Evolutionary conservation across 2,888 invertebrate genomes (phyloP).

Genomic region (Leucophenga montana): DNA sequence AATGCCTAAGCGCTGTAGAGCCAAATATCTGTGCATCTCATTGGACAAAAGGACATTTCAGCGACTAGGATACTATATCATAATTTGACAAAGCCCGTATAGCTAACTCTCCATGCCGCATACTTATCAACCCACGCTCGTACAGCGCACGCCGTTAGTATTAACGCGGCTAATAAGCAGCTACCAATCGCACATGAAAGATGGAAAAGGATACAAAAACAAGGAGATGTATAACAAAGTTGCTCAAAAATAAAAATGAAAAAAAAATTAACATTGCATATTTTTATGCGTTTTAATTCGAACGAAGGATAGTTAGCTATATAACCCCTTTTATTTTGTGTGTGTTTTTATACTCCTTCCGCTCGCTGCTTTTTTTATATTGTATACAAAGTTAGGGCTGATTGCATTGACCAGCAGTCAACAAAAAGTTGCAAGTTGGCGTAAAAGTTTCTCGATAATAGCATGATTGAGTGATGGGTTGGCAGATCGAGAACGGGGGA

Average conservation of each 20-base stretch:
- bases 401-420: slow-evolving; percentile 6
- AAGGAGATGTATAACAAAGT: neutral
- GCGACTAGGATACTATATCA: no score
- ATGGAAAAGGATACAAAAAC: neutral
- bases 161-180: slow-evolving; percentile 20
- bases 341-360: slow-evolving; percentile 30
- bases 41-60: no score
- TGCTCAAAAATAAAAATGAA: neutral
- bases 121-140: no score
- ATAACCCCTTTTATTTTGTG: slow-evolving; percentile 49
- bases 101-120: no score
- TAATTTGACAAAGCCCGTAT: no score
- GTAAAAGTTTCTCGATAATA: slow-evolving; percentile 3
- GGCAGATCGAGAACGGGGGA: no score
- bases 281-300: slow-evolving; percentile 23
- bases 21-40: no score
- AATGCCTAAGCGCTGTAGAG: no score
- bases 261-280: slow-evolving; percentile 22
- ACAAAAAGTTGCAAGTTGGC: slow-evolving; percentile 25
- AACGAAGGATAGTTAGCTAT: slow-evolving; percentile 36
- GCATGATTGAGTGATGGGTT: no score
- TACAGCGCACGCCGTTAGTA: neutral
- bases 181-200: slow-evolving; percentile 20
- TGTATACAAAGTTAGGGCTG: slow-evolving; percentile 24
- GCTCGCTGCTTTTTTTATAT: slow-evolving; percentile 25